These are phyloP conservation scores for Junonia oenone DNA, from an alignment of 2,888 invertebrate genomes.

Conservation along the genomic window DNA sequence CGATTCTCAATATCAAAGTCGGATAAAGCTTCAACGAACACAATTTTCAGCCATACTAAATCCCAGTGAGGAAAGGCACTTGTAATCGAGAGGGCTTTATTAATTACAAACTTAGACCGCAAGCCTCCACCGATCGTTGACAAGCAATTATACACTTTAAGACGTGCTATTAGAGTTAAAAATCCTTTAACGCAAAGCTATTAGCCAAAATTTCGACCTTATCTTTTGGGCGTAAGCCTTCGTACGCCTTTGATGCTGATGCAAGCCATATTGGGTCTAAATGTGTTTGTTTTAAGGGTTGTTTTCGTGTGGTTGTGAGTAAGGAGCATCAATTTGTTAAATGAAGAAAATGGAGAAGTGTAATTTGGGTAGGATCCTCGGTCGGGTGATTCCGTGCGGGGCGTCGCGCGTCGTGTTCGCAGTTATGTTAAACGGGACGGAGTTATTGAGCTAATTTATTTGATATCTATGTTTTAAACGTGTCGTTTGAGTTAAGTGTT, in stretches of 20 bases:
- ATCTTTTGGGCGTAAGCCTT: constrained; percentile 70
- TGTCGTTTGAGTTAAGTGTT: not conserved
- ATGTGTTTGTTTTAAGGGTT: constrained; percentile 36
- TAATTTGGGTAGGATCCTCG: constrained; percentile 61
- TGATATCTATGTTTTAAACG: constrained; percentile 21
- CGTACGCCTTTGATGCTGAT: constrained; percentile 31
- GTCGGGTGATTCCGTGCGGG: constrained; percentile 45
- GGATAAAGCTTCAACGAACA: constrained; percentile 18
- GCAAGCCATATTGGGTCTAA: constrained; percentile 48
- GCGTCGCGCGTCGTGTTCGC: constrained; percentile 52
- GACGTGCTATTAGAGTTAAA: constrained; percentile 56
- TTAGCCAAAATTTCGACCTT: constrained; percentile 62
- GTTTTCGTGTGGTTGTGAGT: constrained; percentile 43
- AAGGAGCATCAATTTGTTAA: constrained; percentile 74
- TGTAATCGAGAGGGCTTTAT: constrained; percentile 78
- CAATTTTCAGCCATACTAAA: constrained; percentile 29
- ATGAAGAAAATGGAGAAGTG: constrained; percentile 74
- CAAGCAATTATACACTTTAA: constrained; percentile 58
- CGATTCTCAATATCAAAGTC: constrained; percentile 14
- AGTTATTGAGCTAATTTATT: constrained; percentile 37
- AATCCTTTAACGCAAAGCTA: constrained; percentile 47
- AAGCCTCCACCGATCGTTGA: constrained; percentile 40
- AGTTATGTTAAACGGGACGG: constrained; percentile 44
- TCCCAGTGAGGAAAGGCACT: constrained; percentile 68
- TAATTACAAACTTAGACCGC: constrained; percentile 78